Evolutionary conservation across 2,888 invertebrate genomes (phyloP).

Genomic region (Suillia variegata): DNA sequence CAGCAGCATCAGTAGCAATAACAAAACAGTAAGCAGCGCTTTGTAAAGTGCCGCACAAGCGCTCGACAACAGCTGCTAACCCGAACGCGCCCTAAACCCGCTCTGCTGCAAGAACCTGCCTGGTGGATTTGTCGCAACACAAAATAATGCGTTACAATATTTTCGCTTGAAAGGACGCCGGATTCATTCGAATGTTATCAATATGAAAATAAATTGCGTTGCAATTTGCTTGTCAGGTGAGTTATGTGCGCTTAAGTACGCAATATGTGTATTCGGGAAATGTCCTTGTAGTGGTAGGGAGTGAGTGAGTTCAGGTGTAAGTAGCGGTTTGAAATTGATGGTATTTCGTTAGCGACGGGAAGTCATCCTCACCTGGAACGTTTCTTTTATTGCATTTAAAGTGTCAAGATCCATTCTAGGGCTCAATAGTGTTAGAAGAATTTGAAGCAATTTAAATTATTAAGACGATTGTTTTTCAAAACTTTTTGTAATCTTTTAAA

Average conservation of each 20-base stretch:
- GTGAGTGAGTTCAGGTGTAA: background rate
- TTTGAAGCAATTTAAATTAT: no score
- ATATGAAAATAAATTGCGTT: conserved; percentile 48
- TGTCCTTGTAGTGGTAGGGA: no score
- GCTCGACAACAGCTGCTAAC: conserved; percentile 11
- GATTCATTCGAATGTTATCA: conserved; percentile 46
- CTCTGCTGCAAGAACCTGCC: background rate
- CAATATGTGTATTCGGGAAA: no score
- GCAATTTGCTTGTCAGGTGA: conserved; percentile 44
- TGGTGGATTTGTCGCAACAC: background rate
- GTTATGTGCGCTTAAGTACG: conserved; percentile 7
- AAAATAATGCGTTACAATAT: conserved; percentile 26
- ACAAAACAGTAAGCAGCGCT: background rate
- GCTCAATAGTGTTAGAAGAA: no score
- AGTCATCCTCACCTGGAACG: no score
- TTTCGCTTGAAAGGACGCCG: conserved; percentile 41
- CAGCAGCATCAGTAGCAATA: conserved; percentile 21
- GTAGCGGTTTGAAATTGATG: no score
- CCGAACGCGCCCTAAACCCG: conserved; percentile 10
- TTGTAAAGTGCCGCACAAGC: no score
- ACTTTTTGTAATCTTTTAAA: no score
- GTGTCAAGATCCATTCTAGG: no score
- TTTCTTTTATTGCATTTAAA: no score
- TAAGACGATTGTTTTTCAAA: no score
- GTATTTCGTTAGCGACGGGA: no score